phyloP scores from a whole-genome alignment of 2,113 vertebrate genomes.

The Condylura cristata region DNA sequence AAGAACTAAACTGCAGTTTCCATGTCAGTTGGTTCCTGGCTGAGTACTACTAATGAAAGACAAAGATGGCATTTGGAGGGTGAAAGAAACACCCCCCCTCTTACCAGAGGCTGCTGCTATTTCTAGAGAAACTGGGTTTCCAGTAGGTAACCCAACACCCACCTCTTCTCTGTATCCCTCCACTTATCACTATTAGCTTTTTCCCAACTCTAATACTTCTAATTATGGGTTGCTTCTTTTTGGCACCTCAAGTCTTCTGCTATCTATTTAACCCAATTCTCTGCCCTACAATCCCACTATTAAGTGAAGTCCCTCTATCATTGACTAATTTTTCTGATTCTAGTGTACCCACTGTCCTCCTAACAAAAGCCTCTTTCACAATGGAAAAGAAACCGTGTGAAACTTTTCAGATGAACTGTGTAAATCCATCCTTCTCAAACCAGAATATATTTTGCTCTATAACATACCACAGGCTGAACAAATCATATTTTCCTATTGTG shows the following conservation, averaged over 20 bases:
- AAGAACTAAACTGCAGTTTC: neutral
- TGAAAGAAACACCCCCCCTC: slow-evolving; percentile 17
- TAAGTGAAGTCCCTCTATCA: neutral
- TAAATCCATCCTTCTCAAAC: neutral
- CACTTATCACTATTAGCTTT: neutral
- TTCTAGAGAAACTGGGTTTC: slow-evolving; percentile 22
- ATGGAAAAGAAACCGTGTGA: neutral
- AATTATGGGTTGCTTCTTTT: neutral
- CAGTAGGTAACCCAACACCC: neutral
- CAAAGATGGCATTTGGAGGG: neutral
- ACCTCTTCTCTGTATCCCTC: neutral
- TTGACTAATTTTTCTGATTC: neutral
- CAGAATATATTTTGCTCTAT: neutral
- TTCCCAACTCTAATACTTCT: neutral
- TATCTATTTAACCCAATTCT: neutral
- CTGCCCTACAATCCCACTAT: neutral
- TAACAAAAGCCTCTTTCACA: neutral
- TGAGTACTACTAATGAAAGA: neutral
- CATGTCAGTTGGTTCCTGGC: neutral
- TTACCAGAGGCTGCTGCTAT: neutral
- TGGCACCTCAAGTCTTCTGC: slow-evolving; percentile 19
- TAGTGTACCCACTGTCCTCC: neutral
- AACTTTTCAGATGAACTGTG: neutral
- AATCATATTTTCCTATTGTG: neutral
- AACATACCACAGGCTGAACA: neutral